A percentile compares a stretch with the other conserved stretches of the same genome.
Conservation (phyloP, 2,888 invertebrate species). For the Drosophila setosimentum region DNA sequence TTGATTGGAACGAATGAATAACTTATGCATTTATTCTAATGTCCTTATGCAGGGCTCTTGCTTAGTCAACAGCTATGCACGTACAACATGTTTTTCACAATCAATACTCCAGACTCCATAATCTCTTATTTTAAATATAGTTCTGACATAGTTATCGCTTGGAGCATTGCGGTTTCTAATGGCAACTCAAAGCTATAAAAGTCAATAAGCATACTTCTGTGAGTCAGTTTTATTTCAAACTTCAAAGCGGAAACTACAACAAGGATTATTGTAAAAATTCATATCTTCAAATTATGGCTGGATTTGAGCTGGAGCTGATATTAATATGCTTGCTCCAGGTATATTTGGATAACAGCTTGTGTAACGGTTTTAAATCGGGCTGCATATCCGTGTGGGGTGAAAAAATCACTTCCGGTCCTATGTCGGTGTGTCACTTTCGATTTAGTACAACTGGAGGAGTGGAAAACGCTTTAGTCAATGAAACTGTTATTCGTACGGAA, state of each 20-base stretch:
- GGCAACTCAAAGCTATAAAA: slow-evolving; percentile 6
- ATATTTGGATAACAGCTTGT: neutral
- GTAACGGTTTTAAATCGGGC: neutral
- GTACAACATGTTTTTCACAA: neutral
- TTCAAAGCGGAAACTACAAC: neutral
- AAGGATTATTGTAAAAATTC: neutral
- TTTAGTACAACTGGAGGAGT: neutral
- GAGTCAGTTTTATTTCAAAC: slow-evolving; percentile 26
- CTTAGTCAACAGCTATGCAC: slow-evolving; percentile 3
- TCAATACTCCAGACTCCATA: neutral
- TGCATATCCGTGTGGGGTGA: neutral
- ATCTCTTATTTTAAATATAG: slow-evolving; percentile 3
- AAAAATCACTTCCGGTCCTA: accelerated
- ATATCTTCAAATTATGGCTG: slow-evolving; percentile 13
- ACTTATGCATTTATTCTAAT: neutral
- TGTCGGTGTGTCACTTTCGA: neutral
- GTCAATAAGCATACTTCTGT: neutral
- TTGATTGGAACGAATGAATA: neutral
- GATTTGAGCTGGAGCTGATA: neutral
- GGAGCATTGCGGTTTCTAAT: slow-evolving; percentile 19
- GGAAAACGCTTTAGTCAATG: accelerated
- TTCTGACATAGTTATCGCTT: neutral
- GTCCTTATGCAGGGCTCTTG: neutral
- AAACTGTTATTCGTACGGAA: neutral
- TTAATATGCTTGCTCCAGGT: slow-evolving; percentile 10